These are phyloP conservation scores for Pelusios castaneus DNA, from an alignment of 2,113 vertebrate species.

Conservation along the genomic window DNA sequence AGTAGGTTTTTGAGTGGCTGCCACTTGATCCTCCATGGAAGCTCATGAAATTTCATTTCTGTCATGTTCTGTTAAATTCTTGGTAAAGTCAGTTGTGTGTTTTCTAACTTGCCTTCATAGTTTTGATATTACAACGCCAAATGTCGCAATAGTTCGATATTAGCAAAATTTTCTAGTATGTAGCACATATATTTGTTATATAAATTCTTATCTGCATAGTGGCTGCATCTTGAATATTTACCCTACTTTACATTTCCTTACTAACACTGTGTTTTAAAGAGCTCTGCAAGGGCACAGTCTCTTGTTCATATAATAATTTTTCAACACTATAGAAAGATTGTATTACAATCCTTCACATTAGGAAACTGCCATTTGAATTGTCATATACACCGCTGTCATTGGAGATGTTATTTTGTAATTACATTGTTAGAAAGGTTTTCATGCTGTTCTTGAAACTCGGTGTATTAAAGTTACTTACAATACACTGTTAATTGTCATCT, in stretches of 20 bases:
- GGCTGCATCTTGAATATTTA: background rate
- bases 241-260: background rate
- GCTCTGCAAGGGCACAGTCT: background rate
- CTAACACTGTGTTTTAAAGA: background rate
- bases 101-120: background rate
- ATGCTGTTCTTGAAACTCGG: background rate
- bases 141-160: background rate
- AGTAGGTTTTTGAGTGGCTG: accelerated
- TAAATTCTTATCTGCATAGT: background rate
- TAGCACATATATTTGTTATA: background rate
- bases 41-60: background rate
- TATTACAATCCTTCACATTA: background rate
- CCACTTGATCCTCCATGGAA: accelerated
- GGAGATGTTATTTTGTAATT: background rate
- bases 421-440: background rate
- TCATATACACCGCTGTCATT: background rate
- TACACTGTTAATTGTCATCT: background rate
- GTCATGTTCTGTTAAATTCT: background rate
- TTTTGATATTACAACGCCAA: background rate
- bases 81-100: background rate
- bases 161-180: background rate
- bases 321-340: background rate
- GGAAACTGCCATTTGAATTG: background rate
- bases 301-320: background rate
- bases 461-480: conserved; percentile 6